phyloP scores from a whole-genome alignment of 92 coral and sea anemone species.

The Paragorgia papillata region DNA sequence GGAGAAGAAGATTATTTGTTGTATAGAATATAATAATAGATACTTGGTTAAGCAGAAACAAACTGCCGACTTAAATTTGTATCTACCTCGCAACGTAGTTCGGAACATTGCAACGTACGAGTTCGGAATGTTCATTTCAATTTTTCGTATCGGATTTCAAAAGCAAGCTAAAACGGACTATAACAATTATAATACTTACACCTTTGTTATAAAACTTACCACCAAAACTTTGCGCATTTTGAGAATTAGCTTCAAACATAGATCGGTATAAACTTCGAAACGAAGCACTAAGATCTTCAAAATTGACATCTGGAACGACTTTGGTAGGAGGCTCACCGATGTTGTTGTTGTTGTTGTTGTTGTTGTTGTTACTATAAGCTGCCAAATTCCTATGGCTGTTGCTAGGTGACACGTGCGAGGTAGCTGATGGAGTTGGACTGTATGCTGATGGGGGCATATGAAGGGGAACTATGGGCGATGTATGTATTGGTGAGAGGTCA shows the following conservation, averaged over 20 bases:
- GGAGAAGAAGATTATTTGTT: too few species aligned
- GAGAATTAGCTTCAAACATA: slow-evolving; percentile 89
- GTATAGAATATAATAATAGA: too few species aligned
- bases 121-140: too few species aligned
- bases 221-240: slow-evolving; percentile 74
- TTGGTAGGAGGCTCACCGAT: slow-evolving; percentile 90
- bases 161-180: too few species aligned
- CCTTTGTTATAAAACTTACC: too few species aligned
- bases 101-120: too few species aligned
- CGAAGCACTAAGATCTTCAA: slow-evolving; percentile 98
- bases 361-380: slow-evolving; percentile 59
- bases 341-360: slow-evolving; percentile 62
- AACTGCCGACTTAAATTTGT: too few species aligned
- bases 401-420: slow-evolving; percentile 59
- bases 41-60: too few species aligned
- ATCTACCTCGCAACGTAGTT: too few species aligned
- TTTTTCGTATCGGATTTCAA: too few species aligned
- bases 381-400: slow-evolving; percentile 47
- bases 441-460: slow-evolving; percentile 58
- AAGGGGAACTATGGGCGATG: slow-evolving; percentile 42
- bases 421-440: slow-evolving; percentile 44
- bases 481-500: slow-evolving; percentile 40
- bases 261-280: slow-evolving; percentile 95
- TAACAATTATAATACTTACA: too few species aligned
- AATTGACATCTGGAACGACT: slow-evolving; percentile 87